phyloP scores from a whole-genome alignment of 1,140 invertebrate genomes.

The Musca vetustissima region DNA sequence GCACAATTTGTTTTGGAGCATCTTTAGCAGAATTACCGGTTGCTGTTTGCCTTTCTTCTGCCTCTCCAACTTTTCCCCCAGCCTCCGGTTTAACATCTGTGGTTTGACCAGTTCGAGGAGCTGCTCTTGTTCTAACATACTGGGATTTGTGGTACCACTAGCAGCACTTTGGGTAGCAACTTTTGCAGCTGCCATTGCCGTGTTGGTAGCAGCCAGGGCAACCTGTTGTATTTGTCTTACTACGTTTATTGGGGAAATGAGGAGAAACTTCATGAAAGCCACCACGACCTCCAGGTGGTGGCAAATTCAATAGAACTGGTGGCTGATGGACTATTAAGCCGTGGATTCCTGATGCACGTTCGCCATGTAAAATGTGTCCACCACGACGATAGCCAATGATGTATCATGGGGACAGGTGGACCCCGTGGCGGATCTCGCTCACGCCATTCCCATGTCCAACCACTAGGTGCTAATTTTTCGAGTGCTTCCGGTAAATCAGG shows the following conservation, averaged over 20 bases:
- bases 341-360: constrained; percentile 31
- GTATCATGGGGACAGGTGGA: constrained; percentile 12
- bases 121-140: constrained; percentile 41
- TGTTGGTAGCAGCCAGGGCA: constrained; percentile 28
- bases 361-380: constrained; percentile 31
- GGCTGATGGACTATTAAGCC: constrained; percentile 43
- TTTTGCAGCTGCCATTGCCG: constrained; percentile 45
- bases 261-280: constrained; percentile 35
- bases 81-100: constrained; percentile 29
- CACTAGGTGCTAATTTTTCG: constrained; percentile 37
- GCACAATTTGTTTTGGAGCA: not conserved
- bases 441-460: constrained; percentile 40
- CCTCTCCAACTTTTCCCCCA: constrained; percentile 26
- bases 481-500: constrained; percentile 36
- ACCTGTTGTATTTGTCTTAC: constrained; percentile 34
- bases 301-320: constrained; percentile 48
- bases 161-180: constrained; percentile 50
- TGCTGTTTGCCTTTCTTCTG: constrained; percentile 9
- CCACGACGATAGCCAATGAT: constrained; percentile 44
- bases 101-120: constrained; percentile 12
- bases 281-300: constrained; percentile 45
- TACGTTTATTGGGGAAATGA: constrained; percentile 45
- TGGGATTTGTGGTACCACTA: constrained; percentile 51
- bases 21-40: not conserved
- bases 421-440: constrained; percentile 36